Evolutionary conservation across 2,113 vertebrate species (phyloP).

Genomic region (Apodemus sylvaticus): DNA sequence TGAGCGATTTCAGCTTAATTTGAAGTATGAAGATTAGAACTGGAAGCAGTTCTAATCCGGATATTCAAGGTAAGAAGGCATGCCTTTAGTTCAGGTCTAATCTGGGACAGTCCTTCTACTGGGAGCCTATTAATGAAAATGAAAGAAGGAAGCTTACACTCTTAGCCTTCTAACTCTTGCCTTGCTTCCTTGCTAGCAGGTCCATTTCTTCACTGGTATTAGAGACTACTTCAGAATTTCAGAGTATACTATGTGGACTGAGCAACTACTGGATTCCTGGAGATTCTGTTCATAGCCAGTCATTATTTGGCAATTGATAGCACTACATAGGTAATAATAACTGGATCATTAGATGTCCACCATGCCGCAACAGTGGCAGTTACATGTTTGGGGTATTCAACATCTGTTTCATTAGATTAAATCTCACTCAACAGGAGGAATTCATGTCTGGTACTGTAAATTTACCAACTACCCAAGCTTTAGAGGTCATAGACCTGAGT

Average conservation of each 20-base stretch:
- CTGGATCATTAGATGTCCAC: background rate
- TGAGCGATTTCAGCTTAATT: background rate
- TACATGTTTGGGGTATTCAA: background rate
- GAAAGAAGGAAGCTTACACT: too few species aligned
- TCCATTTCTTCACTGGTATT: background rate
- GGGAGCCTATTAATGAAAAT: background rate
- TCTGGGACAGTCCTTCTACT: background rate
- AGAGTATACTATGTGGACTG: background rate
- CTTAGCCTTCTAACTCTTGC: background rate
- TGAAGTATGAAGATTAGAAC: background rate
- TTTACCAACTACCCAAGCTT: background rate
- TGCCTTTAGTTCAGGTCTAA: background rate
- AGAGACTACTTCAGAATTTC: background rate
- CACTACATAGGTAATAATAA: background rate
- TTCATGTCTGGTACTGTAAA: background rate
- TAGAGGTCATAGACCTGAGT: background rate
- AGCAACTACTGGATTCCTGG: background rate
- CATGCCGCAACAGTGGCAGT: background rate
- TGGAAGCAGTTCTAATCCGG: background rate
- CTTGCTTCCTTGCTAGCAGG: background rate
- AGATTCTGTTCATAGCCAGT: background rate
- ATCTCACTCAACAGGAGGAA: background rate
- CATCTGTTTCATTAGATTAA: background rate
- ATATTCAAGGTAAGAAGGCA: background rate
- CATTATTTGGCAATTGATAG: background rate